phyloP scores from a whole-genome alignment of 2,113 vertebrate genomes.

The Propithecus coquereli region DNA sequence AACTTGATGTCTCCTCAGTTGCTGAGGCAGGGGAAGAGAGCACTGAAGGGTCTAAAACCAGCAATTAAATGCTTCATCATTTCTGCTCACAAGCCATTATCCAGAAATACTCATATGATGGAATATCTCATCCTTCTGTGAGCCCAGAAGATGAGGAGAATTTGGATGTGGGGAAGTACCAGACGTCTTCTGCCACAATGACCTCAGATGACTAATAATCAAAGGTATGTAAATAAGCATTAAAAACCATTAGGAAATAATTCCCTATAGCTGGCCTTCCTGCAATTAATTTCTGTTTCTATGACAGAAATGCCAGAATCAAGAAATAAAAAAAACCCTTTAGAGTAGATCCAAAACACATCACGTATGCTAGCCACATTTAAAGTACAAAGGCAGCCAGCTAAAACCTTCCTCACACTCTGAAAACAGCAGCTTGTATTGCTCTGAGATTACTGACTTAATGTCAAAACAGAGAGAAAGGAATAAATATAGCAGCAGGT shows the following conservation, averaged over 20 bases:
- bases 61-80: background rate
- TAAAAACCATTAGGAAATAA: background rate
- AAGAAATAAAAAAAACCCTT: background rate
- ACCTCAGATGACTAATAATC: background rate
- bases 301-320: background rate
- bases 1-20: background rate
- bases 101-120: background rate
- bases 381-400: background rate
- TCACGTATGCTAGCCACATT: background rate
- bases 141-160: background rate
- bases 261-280: background rate
- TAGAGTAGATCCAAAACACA: background rate
- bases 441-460: background rate
- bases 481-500: background rate
- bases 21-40: background rate
- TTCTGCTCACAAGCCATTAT: background rate
- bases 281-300: conserved; percentile 41
- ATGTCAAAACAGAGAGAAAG: background rate
- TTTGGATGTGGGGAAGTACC: background rate
- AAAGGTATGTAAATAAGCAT: background rate
- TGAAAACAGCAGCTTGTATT: background rate
- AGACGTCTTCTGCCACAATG: background rate
- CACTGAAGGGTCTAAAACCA: background rate
- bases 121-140: background rate
- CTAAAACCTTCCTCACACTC: background rate